Evolutionary conservation across 35 echinoderm and acorn worm genomes (phyloP), one percentile per base, ranked within the genome.

Genomic region (Patiria miniata): DNA sequence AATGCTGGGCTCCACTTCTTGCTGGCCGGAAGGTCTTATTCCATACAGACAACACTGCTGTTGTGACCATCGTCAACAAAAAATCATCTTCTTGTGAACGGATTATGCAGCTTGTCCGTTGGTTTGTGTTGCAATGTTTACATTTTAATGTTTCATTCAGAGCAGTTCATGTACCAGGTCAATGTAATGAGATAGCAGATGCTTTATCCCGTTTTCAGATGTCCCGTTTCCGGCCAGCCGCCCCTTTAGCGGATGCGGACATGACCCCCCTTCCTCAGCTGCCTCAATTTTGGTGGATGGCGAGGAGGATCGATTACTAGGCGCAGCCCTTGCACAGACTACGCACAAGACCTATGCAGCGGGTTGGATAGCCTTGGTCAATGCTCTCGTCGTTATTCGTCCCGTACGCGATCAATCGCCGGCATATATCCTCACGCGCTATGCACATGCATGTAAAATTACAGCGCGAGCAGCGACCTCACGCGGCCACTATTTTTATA

Each of bases 131-230:
- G 61, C 19, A 30, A 1, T 69, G 61, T 23, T 23, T 69, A 23
- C 7, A 69, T 10, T 69, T 69, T 69, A 69, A 69, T 23, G 28
- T 69, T 12, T 21, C 26, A 29, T 69, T 69, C 12, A 5, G 26
- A 5, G 61, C 26, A 15, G 26, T 69, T 69, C 61, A 69, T 15
- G 61, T 69, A 10, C 61, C 26, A 12, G 61, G 1, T 69, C 1
- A 23, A 69, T 29, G 1, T 69, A 69, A 69, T 34, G 61, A 69
- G 61, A 21, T 23, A 30, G 61, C 61, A 0, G 61, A 69, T 29
- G 26, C 61, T 69, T 21, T 69, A 29, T 69, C 61, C 28, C 22
- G 61, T 69, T 69, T 69, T 15, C 61, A 69, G 61, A 69, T 69
- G 26, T 12, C 8, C 10, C 28, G 61, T 0, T 69, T 69, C 28